A percentile compares a stretch with the other conserved stretches of the same genome.
Conservation (phyloP, 2,888 invertebrate genomes). For the Leucoma salicis region DNA sequence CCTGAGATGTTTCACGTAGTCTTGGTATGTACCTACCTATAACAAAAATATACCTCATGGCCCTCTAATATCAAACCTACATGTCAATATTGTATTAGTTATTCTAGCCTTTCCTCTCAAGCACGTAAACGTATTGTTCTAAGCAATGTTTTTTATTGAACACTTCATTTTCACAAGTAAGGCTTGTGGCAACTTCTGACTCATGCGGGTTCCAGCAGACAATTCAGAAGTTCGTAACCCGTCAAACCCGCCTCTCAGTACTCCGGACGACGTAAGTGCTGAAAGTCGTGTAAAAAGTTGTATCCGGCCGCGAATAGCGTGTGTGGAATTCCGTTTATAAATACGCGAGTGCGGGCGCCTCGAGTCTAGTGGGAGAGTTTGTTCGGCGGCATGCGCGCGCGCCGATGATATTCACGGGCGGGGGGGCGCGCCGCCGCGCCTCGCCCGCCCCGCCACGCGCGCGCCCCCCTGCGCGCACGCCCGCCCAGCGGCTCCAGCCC, state of each 20-base stretch:
- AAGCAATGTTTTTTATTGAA: conserved; percentile 52
- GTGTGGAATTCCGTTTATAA: conserved; percentile 78
- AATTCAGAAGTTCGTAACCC: conserved; percentile 56
- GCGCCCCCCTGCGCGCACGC: conserved; percentile 46
- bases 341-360: conserved; percentile 58
- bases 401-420: conserved; percentile 81
- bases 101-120: conserved; percentile 48
- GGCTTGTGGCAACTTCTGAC: conserved; percentile 50
- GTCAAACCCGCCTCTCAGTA: conserved; percentile 65
- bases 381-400: conserved; percentile 49
- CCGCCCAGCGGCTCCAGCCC: conserved; percentile 53
- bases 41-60: conserved; percentile 55
- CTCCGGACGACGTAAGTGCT: conserved; percentile 78
- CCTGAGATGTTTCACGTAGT: conserved; percentile 26
- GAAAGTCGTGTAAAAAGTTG: conserved; percentile 81
- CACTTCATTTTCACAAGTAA: conserved; percentile 44
- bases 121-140: conserved; percentile 52
- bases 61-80: too few relatives aligned
- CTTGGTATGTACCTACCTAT: conserved; percentile 48
- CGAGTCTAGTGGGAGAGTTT: conserved; percentile 28
- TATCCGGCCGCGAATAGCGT: conserved; percentile 75
- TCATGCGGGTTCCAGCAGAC: conserved; percentile 68
- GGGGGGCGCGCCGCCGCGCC: conserved; percentile 77
- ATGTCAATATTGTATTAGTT: too few relatives aligned
- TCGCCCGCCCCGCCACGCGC: conserved; percentile 66